A percentile compares a stretch with the other conserved stretches of the same genome.
Evolutionary conservation across 2,888 invertebrate genomes (phyloP).

Genomic region (Pyrochroa serraticornis): DNA sequence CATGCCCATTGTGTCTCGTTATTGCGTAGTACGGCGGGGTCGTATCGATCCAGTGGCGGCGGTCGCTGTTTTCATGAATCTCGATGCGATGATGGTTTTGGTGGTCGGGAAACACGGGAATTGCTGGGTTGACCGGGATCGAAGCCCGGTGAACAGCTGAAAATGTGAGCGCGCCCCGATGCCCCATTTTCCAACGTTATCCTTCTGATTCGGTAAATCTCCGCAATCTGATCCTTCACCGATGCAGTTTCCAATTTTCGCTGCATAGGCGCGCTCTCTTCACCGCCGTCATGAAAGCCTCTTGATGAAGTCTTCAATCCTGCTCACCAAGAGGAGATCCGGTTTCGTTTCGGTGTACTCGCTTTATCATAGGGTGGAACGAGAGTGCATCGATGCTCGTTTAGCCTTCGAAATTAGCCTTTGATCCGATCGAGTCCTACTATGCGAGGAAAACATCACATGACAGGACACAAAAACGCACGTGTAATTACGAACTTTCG

Average conservation of each 20-base stretch:
- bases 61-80: conserved; percentile 18
- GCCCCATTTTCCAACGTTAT: too few relatives aligned
- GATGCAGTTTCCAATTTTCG: too few relatives aligned
- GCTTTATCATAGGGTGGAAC: too few relatives aligned
- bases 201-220: neutral
- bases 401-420: too few relatives aligned
- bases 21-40: conserved; percentile 36
- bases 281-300: too few relatives aligned
- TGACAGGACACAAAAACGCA: neutral
- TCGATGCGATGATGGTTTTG: conserved; percentile 3
- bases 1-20: conserved; percentile 37
- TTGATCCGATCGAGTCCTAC: too few relatives aligned
- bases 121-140: neutral
- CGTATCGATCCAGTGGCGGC: conserved; percentile 30
- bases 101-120: conserved; percentile 13
- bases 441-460: neutral
- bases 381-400: too few relatives aligned
- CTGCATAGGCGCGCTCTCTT: too few relatives aligned
- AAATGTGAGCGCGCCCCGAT: neutral
- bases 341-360: too few relatives aligned
- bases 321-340: too few relatives aligned
- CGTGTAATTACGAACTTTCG: conserved; percentile 9
- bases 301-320: too few relatives aligned
- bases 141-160: too few relatives aligned
- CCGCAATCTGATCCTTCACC: neutral